Conservation (phyloP, 2,113 vertebrate genomes). For the Nesospiza acunhae region DNA sequence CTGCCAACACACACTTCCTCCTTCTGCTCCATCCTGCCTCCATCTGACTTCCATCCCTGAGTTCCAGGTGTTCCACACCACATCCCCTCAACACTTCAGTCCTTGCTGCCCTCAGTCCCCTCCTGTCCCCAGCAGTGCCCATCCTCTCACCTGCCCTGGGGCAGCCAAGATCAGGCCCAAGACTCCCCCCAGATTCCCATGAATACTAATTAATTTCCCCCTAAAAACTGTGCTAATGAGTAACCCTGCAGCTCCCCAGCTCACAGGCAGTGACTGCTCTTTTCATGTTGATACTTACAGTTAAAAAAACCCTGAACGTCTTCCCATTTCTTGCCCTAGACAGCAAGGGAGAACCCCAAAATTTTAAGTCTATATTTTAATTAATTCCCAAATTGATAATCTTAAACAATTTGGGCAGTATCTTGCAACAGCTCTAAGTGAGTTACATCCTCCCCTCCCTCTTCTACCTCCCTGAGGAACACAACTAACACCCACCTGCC, state of each 20-base stretch:
- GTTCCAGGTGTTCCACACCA: not conserved
- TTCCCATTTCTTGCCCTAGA: not conserved
- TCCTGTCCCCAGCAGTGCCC: not conserved
- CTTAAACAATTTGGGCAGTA: not conserved
- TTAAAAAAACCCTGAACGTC: not conserved
- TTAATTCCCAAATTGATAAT: not conserved
- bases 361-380: not conserved
- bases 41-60: not conserved
- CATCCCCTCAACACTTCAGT: not conserved
- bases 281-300: not conserved
- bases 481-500: not conserved
- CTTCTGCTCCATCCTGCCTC: not conserved
- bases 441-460: not conserved
- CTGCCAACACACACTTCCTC: not conserved
- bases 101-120: not conserved
- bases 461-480: not conserved
- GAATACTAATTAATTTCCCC: not conserved
- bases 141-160: not conserved
- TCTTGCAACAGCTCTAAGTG: not conserved
- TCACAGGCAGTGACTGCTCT: not conserved
- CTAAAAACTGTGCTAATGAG: not conserved
- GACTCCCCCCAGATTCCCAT: not conserved
- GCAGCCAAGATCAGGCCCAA: not conserved
- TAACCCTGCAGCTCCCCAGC: not conserved
- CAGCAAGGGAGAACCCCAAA: not conserved